These are phyloP conservation scores for Synanthedon myopaeformis DNA, from an alignment of 2,888 invertebrate genomes.

Conservation along the genomic window DNA sequence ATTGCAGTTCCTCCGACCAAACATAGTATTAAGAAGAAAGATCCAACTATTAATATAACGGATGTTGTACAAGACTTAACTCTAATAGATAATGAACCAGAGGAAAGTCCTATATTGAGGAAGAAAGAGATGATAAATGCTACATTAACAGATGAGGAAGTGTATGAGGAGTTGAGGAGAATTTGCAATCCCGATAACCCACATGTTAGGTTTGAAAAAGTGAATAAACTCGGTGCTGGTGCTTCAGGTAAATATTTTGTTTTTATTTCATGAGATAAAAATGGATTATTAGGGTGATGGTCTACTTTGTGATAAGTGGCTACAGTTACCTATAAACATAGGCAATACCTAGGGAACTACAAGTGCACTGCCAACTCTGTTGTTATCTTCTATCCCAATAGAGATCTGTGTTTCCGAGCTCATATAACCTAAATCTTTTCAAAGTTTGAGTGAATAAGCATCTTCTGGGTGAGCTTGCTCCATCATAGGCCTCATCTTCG, in stretches of 20 bases:
- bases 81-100: constrained; percentile 50
- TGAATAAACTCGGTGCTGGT: constrained; percentile 90
- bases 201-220: constrained; percentile 80
- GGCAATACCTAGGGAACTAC: neutral
- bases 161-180: constrained; percentile 80
- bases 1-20: constrained; percentile 68
- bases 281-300: no score
- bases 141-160: constrained; percentile 76
- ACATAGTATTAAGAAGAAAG: constrained; percentile 48
- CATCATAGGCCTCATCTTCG: no score
- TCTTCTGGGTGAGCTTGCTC: no score
- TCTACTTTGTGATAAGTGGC: no score
- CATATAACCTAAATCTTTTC: no score
- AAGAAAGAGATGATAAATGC: constrained; percentile 69
- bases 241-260: constrained; percentile 74
- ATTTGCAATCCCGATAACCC: constrained; percentile 90
- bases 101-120: constrained; percentile 72
- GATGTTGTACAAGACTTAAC: constrained; percentile 54
- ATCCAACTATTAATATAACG: constrained; percentile 39
- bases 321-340: no score
- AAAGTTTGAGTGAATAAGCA: no score
- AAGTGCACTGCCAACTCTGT: no score
- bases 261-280: neutral
- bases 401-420: no score
- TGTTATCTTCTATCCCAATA: no score